Evolutionary conservation across 2,113 vertebrate species (phyloP).

Genomic region (Cyanoderma ruficeps): DNA sequence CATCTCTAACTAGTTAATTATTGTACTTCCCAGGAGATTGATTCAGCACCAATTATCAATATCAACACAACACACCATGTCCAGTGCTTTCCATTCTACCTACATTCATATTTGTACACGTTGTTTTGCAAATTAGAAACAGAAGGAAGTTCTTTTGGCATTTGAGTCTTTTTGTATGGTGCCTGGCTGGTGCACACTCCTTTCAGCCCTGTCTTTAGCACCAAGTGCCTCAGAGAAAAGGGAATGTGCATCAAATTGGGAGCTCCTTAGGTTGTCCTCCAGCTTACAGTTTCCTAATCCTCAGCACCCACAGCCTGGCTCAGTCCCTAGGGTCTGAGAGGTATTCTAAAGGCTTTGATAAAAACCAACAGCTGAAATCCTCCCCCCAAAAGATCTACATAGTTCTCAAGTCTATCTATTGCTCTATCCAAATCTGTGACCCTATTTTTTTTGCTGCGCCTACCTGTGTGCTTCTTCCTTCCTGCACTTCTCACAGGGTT

Average conservation of each 20-base stretch:
- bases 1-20: neutral
- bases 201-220: neutral
- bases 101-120: neutral
- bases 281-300: neutral
- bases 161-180: neutral
- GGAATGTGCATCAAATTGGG: neutral
- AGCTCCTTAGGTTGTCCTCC: neutral
- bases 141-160: neutral
- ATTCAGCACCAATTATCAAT: neutral
- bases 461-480: neutral
- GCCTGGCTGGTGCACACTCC: neutral
- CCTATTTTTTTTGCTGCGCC: rapidly evolving
- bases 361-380: neutral
- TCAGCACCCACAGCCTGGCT: neutral
- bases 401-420: neutral
- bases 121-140: neutral
- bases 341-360: neutral
- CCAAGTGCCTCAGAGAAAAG: neutral
- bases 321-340: neutral
- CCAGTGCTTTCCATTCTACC: neutral
- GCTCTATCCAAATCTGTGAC: neutral
- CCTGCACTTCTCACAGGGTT: neutral
- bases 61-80: neutral
- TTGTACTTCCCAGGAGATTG: neutral
- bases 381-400: rapidly evolving